These are phyloP conservation scores for Eubasilissa regina DNA, from an alignment of 1,140 invertebrate genomes.

Conservation along the genomic window DNA sequence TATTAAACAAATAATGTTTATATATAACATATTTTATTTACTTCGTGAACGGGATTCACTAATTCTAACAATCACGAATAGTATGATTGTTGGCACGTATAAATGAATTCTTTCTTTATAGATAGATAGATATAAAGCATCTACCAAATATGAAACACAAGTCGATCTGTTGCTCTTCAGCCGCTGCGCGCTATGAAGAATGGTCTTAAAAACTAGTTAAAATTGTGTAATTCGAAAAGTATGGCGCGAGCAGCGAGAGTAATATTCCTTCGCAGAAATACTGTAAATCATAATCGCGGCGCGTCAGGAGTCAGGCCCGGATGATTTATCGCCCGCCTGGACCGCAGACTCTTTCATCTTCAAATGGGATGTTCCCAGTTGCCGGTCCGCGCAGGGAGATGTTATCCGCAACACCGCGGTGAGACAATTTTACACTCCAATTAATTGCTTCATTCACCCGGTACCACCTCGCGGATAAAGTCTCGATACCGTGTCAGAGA, in stretches of 20 bases:
- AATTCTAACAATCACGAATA: too few relatives aligned
- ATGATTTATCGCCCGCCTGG: conserved; percentile 46
- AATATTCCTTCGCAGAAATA: conserved; percentile 42
- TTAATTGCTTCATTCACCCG: conserved; percentile 54
- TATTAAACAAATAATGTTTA: too few relatives aligned
- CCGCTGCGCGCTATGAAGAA: conserved; percentile 7
- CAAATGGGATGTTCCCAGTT: conserved; percentile 4
- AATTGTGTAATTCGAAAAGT: conserved; percentile 53
- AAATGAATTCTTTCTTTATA: too few relatives aligned
- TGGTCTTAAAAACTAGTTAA: conserved; percentile 37
- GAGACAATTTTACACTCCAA: conserved; percentile 48
- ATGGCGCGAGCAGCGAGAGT: conserved; percentile 37
- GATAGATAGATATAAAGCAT: background rate
- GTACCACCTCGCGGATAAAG: conserved; percentile 6
- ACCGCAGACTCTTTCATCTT: conserved; percentile 24
- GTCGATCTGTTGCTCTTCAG: background rate
- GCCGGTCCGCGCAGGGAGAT: background rate
- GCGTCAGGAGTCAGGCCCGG: conserved; percentile 32
- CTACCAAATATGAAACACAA: background rate
- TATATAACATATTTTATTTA: too few relatives aligned
- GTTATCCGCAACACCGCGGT: conserved; percentile 10
- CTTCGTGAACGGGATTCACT: too few relatives aligned
- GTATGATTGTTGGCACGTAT: too few relatives aligned
- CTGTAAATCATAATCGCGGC: conserved; percentile 57
- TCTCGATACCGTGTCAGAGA: background rate